phyloP scores from a whole-genome alignment of 2,888 invertebrate species.

The Sesamia inferens region DNA sequence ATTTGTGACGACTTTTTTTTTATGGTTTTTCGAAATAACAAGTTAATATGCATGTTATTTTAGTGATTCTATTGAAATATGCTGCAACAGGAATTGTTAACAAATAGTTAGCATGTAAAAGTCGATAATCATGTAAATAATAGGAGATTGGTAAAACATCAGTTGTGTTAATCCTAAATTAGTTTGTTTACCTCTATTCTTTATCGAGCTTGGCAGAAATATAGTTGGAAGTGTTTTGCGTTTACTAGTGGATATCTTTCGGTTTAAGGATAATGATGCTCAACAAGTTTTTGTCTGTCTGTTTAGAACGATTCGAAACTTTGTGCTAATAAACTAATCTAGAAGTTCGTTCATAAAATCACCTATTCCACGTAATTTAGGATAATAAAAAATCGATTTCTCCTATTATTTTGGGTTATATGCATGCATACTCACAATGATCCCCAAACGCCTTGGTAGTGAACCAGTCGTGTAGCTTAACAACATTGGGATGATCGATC shows the following conservation, averaged over 20 bases:
- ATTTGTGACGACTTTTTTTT: too few relatives aligned
- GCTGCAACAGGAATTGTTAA: too few relatives aligned
- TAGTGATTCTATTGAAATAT: too few relatives aligned
- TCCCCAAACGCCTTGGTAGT: conserved; percentile 99
- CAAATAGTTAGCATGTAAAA: too few relatives aligned
- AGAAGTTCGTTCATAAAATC: not conserved
- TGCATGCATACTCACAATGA: conserved; percentile 92
- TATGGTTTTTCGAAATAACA: too few relatives aligned
- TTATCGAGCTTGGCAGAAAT: too few relatives aligned
- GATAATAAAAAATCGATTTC: not conserved
- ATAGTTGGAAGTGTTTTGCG: too few relatives aligned
- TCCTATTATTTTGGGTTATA: not conserved
- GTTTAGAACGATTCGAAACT: not conserved
- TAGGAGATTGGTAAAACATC: too few relatives aligned
- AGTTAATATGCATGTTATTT: too few relatives aligned
- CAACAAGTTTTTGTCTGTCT: not conserved
- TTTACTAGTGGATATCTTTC: not conserved
- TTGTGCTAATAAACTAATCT: not conserved
- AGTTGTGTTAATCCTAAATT: too few relatives aligned
- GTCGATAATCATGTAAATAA: too few relatives aligned
- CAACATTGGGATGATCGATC: conserved; percentile 98
- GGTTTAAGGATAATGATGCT: not conserved
- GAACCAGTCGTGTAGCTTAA: conserved; percentile 97
- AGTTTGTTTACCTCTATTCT: too few relatives aligned
- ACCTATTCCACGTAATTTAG: not conserved